Evolutionary conservation across 2,888 invertebrate genomes (phyloP), one percentile per base, ranked within the genome.

Genomic region (Pandemis corylana): DNA sequence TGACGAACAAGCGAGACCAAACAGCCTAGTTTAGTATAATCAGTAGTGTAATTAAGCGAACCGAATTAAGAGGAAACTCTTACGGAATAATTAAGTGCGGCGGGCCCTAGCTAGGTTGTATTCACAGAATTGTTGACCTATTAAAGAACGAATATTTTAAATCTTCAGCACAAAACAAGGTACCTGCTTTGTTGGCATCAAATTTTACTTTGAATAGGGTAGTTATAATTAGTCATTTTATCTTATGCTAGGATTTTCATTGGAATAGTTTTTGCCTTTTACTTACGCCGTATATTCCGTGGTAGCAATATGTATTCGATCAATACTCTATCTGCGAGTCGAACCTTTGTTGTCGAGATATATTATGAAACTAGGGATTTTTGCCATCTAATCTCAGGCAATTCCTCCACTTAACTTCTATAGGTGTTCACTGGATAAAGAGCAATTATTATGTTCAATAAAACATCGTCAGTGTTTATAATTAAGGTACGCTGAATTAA

Each of bases 61-160:
- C 36, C 51, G 20, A 65, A 69, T 74, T 49, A 65, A 61, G 61
- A 61, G 65, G 65, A 41, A 61, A 62, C 69, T 44, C 20, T 53
- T 56, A 44, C 65, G 13, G 69, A 61, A 65, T 74, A 74, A 74
- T 70, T 44, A 66, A 74, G 41, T 62, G 13, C 62, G 62, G 41
- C 12, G 13, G 61, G 28, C 28, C 53, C 53, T 53, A 53, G 15
- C 49, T 13, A 13, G 1, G 15, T n/a, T 7, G 7, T 49, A 7
- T 53, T 15, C 1, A 9, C 53, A 59, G 13, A 15, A 28, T 59
- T 59, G 59, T 59, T 59, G 59, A 20, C 10, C 12, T 59, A 56
- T 28, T 28, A 59, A 28, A 59, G 59, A 59, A 28, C 59, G 28
- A 53, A 13, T n/a, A 53, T 5, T 53, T 53, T 59, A 10, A 28